Percentiles rank a stretch among this genome's conserved stretches.
Evolutionary conservation across 2,113 vertebrate species (phyloP).

Genomic region (Oreochromis spilurus): DNA sequence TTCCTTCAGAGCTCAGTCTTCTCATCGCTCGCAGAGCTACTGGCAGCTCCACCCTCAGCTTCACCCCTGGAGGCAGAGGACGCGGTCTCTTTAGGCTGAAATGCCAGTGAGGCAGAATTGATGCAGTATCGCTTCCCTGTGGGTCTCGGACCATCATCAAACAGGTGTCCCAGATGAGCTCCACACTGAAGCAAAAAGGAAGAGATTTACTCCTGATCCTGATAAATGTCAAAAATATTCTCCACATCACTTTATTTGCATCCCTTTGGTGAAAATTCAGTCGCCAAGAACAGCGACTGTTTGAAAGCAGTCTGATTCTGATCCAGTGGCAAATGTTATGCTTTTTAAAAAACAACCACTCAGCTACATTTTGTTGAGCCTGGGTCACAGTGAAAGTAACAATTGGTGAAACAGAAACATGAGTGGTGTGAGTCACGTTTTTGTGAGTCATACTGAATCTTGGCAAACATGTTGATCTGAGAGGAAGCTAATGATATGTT

Average conservation of each 20-base stretch:
- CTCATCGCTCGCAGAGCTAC: background rate
- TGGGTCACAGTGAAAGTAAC: background rate
- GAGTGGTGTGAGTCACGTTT: background rate
- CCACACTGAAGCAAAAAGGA: conserved; percentile 84
- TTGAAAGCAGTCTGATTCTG: background rate
- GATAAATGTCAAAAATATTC: background rate
- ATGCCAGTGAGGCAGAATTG: conserved; percentile 87
- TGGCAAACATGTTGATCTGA: background rate
- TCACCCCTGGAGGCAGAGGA: background rate
- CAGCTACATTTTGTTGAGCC: background rate
- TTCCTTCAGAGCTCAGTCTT: conserved; percentile 43
- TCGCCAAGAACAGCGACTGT: rapidly evolving
- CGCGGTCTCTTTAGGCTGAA: conserved; percentile 27
- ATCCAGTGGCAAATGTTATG: rapidly evolving
- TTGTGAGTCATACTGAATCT: background rate
- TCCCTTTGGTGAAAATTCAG: background rate
- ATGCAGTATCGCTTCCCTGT: conserved; percentile 95
- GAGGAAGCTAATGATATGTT: background rate
- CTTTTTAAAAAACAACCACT: background rate
- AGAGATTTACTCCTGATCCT: background rate
- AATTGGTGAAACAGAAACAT: background rate
- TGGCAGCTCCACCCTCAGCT: background rate
- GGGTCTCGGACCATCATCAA: conserved; percentile 92
- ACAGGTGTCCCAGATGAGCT: conserved; percentile 93
- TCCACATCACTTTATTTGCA: background rate